A percentile compares a stretch with the other conserved stretches of the same genome.
phyloP scores from a whole-genome alignment of 2,113 vertebrate genomes.

The Garra rufa region DNA sequence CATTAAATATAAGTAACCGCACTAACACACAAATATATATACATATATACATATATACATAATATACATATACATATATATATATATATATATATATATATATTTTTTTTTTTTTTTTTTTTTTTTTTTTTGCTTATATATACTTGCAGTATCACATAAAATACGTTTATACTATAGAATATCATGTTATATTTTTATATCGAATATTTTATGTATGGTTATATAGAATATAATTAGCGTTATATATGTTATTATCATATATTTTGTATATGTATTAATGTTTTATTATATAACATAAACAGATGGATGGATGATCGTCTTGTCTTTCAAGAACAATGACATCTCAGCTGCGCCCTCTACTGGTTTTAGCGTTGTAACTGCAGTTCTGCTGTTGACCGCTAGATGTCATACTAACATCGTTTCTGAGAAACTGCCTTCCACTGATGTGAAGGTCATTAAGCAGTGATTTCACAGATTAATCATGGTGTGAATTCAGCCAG shows the following conservation, averaged over 20 bases:
- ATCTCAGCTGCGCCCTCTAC: background rate
- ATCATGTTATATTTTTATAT: no score
- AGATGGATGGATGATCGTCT: background rate
- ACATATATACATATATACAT: background rate
- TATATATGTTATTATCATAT: no score
- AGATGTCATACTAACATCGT: background rate
- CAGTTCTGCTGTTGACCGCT: background rate
- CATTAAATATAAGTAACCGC: background rate
- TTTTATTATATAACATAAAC: background rate
- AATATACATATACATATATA: no score
- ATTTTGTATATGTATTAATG: no score
- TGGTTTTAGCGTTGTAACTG: background rate
- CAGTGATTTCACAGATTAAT: background rate
- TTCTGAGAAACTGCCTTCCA: background rate
- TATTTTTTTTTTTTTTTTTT: no score
- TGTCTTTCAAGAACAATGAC: conserved; percentile 14
- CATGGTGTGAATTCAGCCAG: background rate
- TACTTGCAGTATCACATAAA: no score
- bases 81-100: no score
- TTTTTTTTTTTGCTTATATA: no score
- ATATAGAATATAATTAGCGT: no score
- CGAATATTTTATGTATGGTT: no score
- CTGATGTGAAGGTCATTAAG: background rate
- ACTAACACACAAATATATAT: background rate
- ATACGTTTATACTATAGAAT: no score